Base-by-base conservation (phyloP, 1,140 invertebrate species). In the Anastatus disparis region DNA sequence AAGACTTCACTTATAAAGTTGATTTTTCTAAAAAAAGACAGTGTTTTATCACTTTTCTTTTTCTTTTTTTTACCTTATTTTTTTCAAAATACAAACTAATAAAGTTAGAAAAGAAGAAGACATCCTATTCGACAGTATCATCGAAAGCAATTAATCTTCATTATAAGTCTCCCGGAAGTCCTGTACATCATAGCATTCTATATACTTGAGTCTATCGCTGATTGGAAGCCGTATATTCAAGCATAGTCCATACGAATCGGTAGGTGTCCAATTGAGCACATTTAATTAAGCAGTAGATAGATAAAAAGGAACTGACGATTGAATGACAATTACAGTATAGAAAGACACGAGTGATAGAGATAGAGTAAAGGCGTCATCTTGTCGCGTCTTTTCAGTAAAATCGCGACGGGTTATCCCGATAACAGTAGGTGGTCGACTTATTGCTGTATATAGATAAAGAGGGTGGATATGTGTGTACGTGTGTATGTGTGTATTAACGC, bases 91-190 rank as follows among this genome's bases (percentile, higher is more conserved):
- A 58, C 38, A 58, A 58, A 15, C 17, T n/a, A 58, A 58, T 40
- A 40, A 38, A 58, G 3, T 1, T 35, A 20, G 3, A 27, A 55
- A 17, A 55, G 9, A 10, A 58, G 17, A 58, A 24, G 6, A 35
- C 0, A 15, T 17, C 4, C 2, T 1, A 3, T 2, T 2, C 15
- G n/a, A 0, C 27, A 27, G 0, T 15, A 26, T 15, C 22, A 1
- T 52, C 48, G n/a, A n/a, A n/a, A n/a, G n/a, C 12, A 64, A 64
- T 64, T 64, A 64, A 64, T 64, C 48, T 64, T 64, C 48, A 53
- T 53, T 53, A 40, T 8, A 13, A 44, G 31, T 13, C 13, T 4
- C 2, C 31, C 24, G 17, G 31, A 22, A 50, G 44, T 50, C 17
- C 20, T n/a, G n/a, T n/a, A n/a, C n/a, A n/a, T n/a, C n/a, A n/a